phyloP scores from a whole-genome alignment of 2,797 vertebrate species.

The Eulemur coronatus region DNA sequence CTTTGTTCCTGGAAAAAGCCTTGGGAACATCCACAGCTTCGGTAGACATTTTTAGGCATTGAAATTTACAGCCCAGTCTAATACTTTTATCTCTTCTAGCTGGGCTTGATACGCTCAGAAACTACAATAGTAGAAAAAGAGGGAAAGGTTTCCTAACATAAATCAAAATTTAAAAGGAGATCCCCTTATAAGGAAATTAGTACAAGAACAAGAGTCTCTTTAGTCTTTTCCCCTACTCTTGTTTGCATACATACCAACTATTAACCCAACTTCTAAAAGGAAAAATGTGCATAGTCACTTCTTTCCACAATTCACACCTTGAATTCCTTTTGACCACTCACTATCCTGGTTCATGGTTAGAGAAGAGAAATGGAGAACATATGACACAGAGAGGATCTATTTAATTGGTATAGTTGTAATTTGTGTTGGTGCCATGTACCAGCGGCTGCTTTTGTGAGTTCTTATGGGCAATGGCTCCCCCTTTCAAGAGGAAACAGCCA shows the following conservation, averaged over 20 bases:
- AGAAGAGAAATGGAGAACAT: neutral
- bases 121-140: neutral
- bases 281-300: neutral
- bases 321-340: neutral
- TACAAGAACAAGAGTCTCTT: too few relatives aligned
- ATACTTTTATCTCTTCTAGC: neutral
- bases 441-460: neutral
- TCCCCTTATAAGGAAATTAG: too few relatives aligned
- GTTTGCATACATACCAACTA: too few relatives aligned
- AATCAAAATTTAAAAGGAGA: too few relatives aligned
- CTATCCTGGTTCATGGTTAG: neutral
- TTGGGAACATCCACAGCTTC: neutral
- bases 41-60: neutral
- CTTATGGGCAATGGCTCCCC: neutral
- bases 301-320: neutral
- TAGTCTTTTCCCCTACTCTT: too few relatives aligned
- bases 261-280: too few relatives aligned
- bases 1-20: neutral
- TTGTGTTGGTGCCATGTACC: neutral
- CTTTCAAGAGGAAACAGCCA: neutral
- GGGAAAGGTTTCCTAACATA: neutral
- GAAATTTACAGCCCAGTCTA: neutral
- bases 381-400: neutral
- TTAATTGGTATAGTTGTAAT: neutral
- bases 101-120: neutral